These are phyloP conservation scores for Lasioglossum calceatum DNA, from an alignment of 2,888 invertebrate genomes.

Conservation along the genomic window DNA sequence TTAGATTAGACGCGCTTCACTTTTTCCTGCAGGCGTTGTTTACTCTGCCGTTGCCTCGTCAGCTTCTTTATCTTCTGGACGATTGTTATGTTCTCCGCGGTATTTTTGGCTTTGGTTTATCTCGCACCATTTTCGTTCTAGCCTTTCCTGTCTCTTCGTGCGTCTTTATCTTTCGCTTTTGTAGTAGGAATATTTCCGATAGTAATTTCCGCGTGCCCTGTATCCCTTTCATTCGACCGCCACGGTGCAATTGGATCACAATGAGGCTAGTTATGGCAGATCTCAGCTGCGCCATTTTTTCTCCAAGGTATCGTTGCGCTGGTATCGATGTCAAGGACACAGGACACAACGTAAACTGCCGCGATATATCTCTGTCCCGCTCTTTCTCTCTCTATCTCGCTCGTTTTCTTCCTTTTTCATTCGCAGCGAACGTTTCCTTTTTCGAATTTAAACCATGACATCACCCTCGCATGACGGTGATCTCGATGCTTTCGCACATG, in stretches of 20 bases:
- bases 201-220: background rate
- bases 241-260: conserved; percentile 50
- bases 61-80: background rate
- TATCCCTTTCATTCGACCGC: conserved; percentile 20
- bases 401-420: conserved; percentile 50
- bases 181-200: background rate
- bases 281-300: conserved; percentile 62
- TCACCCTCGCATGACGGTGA: conserved; percentile 67
- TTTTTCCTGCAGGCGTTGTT: background rate
- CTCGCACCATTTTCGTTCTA: background rate
- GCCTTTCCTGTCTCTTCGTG: background rate
- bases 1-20: conserved; percentile 4
- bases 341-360: conserved; percentile 55
- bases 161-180: background rate
- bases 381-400: background rate
- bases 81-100: background rate
- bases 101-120: conserved; percentile 4
- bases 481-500: conserved; percentile 53
- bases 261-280: conserved; percentile 56
- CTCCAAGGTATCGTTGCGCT: conserved; percentile 43
- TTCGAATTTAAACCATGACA: conserved; percentile 75
- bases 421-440: conserved; percentile 71
- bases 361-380: background rate
- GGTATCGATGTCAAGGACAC: conserved; percentile 70
- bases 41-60: background rate